phyloP scores from a whole-genome alignment of 1,140 invertebrate species.

The Drosophila lacertosa region DNA sequence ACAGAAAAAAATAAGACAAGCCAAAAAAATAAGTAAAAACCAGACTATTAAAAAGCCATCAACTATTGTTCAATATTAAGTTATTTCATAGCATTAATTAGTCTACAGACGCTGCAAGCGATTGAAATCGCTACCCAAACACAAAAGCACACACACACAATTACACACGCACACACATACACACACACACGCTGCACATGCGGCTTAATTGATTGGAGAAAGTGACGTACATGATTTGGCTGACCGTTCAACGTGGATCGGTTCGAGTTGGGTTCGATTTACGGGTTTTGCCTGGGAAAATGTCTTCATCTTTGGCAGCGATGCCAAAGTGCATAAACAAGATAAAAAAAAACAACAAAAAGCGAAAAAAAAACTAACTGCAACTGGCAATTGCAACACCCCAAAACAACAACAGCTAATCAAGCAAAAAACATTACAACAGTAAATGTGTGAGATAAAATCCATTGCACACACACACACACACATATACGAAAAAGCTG shows the following conservation, averaged over 20 bases:
- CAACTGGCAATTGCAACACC: slow-evolving; percentile 38
- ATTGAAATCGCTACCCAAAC: slow-evolving; percentile 63
- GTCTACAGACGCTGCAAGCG: slow-evolving; percentile 51
- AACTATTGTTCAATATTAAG: slow-evolving; percentile 79
- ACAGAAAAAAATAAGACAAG: no score
- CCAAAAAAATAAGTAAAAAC: slow-evolving; percentile 51
- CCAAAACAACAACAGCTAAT: slow-evolving; percentile 31
- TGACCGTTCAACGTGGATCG: slow-evolving; percentile 40
- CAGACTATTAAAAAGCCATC: slow-evolving; percentile 71
- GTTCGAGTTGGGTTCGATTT: slow-evolving; percentile 1
- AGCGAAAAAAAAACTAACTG: slow-evolving; percentile 13
- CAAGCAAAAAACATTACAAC: slow-evolving; percentile 42
- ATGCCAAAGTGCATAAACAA: slow-evolving; percentile 51
- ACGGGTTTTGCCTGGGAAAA: slow-evolving; percentile 58
- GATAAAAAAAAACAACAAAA: no score
- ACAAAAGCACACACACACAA: slow-evolving; percentile 9
- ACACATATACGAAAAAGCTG: background rate
- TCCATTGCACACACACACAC: slow-evolving; percentile 24
- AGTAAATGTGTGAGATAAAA: slow-evolving; percentile 47
- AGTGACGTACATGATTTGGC: slow-evolving; percentile 61
- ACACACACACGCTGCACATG: slow-evolving; percentile 38
- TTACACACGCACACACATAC: slow-evolving; percentile 28
- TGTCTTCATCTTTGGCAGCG: slow-evolving; percentile 51
- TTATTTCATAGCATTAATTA: slow-evolving; percentile 77
- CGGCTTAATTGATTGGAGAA: slow-evolving; percentile 78